Percentiles rank a stretch among this genome's conserved stretches.
Conservation (phyloP, 2,888 invertebrate species). For the Smittia sp. region DNA sequence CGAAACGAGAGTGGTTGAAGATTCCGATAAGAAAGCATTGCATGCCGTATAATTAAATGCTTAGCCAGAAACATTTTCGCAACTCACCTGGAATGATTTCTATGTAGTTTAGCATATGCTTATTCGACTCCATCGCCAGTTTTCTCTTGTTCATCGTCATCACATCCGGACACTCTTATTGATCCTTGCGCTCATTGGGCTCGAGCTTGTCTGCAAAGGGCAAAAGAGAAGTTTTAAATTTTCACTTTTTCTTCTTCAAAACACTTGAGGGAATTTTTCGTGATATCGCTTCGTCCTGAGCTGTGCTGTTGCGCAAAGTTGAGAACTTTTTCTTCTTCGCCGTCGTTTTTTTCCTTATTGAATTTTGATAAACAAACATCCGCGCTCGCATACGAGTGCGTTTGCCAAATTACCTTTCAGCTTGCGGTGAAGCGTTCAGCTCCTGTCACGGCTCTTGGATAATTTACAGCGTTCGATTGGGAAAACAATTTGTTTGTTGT, state of each 20-base stretch:
- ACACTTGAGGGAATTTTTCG: neutral
- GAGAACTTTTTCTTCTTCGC: neutral
- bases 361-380: too few relatives aligned
- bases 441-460: neutral
- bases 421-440: neutral
- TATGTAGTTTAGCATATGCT: constrained; percentile 27
- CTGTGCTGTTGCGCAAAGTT: constrained; percentile 1
- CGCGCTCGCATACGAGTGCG: neutral
- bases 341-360: neutral
- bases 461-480: too few relatives aligned
- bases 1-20: too few relatives aligned
- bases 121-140: constrained; percentile 31
- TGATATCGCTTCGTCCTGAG: neutral
- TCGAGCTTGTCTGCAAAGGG: neutral
- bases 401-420: neutral
- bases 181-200: neutral
- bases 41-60: too few relatives aligned
- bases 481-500: neutral
- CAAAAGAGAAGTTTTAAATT: too few relatives aligned
- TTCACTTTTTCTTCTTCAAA: too few relatives aligned
- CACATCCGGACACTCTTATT: neutral
- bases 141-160: constrained; percentile 38
- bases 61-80: neutral
- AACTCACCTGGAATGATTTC: constrained; percentile 32
- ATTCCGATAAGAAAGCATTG: too few relatives aligned